A percentile compares a stretch with the other conserved stretches of the same genome.
These are phyloP conservation scores for Saccostrea glomerata DNA, from an alignment of 1,140 invertebrate genomes.

Conservation along the genomic window DNA sequence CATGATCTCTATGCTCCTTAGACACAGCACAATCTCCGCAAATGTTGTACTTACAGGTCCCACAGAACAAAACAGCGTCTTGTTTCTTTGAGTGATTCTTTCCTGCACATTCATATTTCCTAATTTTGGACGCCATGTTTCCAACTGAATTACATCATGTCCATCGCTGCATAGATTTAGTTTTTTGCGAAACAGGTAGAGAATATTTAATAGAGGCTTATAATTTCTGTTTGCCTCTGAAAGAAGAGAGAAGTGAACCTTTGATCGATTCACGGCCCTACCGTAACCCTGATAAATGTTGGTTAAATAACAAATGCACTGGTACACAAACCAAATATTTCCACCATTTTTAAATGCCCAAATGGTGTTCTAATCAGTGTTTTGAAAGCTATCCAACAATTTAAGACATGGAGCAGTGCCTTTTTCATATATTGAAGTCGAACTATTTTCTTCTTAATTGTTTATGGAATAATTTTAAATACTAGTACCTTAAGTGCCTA, in stretches of 20 bases:
- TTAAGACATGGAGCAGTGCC: not conserved
- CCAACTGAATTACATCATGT: not conserved
- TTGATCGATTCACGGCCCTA: not conserved
- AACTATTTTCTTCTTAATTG: too few species aligned
- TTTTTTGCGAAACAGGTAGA: not conserved
- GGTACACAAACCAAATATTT: not conserved
- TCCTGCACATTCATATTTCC: not conserved
- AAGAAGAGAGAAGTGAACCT: not conserved
- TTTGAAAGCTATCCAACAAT: not conserved
- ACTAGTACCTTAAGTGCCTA: too few species aligned
- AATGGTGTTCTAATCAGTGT: not conserved
- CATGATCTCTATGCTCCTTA: constrained; percentile 23
- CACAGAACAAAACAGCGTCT: constrained; percentile 14
- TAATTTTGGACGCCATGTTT: not conserved
- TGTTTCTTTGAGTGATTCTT: not conserved
- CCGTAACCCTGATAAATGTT: not conserved
- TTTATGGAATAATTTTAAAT: too few species aligned
- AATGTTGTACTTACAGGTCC: not conserved
- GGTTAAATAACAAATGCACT: not conserved
- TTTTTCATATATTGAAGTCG: too few species aligned
- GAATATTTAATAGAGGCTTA: too few species aligned
- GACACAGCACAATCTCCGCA: constrained; percentile 12
- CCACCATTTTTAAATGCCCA: constrained; percentile 23
- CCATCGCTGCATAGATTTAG: not conserved
- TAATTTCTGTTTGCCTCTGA: not conserved